Percentiles rank a stretch among this genome's conserved stretches.
Evolutionary conservation across 2,797 vertebrate species (phyloP).

Genomic region (Champsocephalus esox): DNA sequence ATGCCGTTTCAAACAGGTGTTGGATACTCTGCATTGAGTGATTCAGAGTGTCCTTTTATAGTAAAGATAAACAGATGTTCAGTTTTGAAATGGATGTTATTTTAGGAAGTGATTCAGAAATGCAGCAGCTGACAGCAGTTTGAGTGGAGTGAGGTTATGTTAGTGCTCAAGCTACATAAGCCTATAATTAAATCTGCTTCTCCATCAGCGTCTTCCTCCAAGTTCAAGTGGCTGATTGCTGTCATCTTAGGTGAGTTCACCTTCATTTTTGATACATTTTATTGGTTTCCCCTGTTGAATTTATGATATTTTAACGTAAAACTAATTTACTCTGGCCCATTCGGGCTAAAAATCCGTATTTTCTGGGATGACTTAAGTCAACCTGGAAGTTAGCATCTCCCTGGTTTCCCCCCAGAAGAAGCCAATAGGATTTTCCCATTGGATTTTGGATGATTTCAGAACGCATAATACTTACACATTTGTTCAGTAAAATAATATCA

Average conservation of each 20-base stretch:
- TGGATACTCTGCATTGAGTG: slow-evolving; percentile 28
- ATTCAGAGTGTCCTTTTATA: slow-evolving; percentile 15
- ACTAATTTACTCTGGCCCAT: no score
- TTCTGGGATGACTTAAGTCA: no score
- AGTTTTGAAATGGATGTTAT: not conserved
- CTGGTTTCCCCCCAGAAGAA: no score
- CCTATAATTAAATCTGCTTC: slow-evolving; percentile 34
- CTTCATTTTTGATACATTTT: not conserved
- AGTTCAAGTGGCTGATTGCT: slow-evolving; percentile 60
- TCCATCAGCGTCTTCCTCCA: slow-evolving; percentile 61
- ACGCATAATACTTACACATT: no score
- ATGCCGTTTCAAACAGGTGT: not conserved
- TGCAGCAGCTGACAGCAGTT: slow-evolving; percentile 15
- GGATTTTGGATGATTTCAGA: no score
- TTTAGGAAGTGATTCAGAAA: slow-evolving; percentile 5
- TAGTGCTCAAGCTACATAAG: not conserved
- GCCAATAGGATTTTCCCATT: no score
- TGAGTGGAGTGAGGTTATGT: not conserved
- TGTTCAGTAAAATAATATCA: no score
- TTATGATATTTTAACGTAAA: not conserved
- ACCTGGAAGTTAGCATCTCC: no score
- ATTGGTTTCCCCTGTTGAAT: not conserved
- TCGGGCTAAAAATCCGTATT: no score
- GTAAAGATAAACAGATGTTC: slow-evolving; percentile 10
- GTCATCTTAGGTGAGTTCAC: slow-evolving; percentile 61